Percentiles rank a stretch among this genome's conserved stretches.
These are phyloP conservation scores for Sebastes cheni DNA, from an alignment of 2,797 vertebrate genomes.

Conservation along the genomic window DNA sequence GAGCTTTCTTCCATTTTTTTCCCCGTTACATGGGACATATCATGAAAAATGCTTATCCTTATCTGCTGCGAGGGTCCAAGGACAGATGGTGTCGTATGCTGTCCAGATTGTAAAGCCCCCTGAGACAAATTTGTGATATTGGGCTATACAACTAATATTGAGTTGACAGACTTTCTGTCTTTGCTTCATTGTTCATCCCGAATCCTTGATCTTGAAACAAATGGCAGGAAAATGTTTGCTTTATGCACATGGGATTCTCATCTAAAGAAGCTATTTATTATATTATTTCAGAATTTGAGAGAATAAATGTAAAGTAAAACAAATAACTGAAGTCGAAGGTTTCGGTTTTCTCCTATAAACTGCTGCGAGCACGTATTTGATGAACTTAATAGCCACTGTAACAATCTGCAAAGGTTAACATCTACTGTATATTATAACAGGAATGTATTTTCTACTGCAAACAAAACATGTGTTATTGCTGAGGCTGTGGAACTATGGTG, in stretches of 20 bases:
- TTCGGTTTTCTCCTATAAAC: background rate
- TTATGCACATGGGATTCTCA: background rate
- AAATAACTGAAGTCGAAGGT: background rate
- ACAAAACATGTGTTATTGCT: background rate
- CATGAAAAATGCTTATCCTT: too few species aligned
- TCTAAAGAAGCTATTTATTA: background rate
- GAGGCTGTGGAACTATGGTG: background rate
- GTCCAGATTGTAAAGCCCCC: too few species aligned
- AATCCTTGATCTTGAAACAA: background rate
- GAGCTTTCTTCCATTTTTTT: too few species aligned
- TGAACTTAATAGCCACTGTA: background rate
- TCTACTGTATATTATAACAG: background rate
- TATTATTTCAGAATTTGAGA: background rate
- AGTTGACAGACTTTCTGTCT: background rate
- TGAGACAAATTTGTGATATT: too few species aligned
- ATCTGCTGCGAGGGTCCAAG: rapidly evolving
- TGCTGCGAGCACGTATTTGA: background rate
- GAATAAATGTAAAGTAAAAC: background rate
- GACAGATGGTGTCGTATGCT: too few species aligned
- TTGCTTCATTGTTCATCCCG: background rate
- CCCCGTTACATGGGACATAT: too few species aligned
- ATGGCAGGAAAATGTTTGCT: background rate
- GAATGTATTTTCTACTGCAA: background rate
- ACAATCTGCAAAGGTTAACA: background rate
- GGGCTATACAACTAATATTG: too few species aligned